phyloP scores from a whole-genome alignment of 2,113 vertebrate species.

The Polypterus senegalus region DNA sequence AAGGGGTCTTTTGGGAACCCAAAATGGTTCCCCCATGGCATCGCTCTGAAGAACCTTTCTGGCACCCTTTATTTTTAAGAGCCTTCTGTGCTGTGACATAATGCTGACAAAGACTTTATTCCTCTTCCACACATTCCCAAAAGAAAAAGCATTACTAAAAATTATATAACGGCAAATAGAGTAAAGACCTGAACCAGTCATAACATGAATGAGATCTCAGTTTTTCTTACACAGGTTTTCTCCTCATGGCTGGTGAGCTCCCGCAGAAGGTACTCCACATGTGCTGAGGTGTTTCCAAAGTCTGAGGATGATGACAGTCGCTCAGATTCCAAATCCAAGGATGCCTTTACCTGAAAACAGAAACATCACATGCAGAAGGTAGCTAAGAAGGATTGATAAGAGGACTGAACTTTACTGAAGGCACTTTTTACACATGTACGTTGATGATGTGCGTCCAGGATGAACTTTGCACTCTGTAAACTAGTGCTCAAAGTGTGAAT shows the following conservation, averaged over 20 bases:
- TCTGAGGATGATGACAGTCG: conserved; percentile 65
- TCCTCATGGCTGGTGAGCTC: conserved; percentile 71
- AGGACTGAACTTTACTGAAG: not conserved
- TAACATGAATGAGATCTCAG: not conserved
- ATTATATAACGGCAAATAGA: too few relatives aligned
- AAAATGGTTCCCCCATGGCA: too few relatives aligned
- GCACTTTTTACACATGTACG: not conserved
- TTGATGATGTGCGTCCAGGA: not conserved
- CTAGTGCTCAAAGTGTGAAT: not conserved
- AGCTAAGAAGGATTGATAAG: not conserved
- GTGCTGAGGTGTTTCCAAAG: conserved; percentile 75
- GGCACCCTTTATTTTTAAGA: too few relatives aligned
- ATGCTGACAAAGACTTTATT: too few relatives aligned
- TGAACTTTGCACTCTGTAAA: not conserved
- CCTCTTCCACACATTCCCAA: too few relatives aligned
- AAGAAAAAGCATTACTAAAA: too few relatives aligned
- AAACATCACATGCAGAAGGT: conserved; percentile 13
- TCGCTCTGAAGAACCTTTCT: too few relatives aligned
- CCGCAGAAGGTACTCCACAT: conserved; percentile 72
- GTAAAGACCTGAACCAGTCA: too few relatives aligned
- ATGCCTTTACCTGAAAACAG: conserved; percentile 59
- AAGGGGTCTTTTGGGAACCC: too few relatives aligned
- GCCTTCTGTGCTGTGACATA: too few relatives aligned
- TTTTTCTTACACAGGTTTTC: conserved; percentile 60
- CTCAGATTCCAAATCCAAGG: conserved; percentile 64